phyloP scores from a whole-genome alignment of 2,888 invertebrate genomes.

The Amphipoea oculea region DNA sequence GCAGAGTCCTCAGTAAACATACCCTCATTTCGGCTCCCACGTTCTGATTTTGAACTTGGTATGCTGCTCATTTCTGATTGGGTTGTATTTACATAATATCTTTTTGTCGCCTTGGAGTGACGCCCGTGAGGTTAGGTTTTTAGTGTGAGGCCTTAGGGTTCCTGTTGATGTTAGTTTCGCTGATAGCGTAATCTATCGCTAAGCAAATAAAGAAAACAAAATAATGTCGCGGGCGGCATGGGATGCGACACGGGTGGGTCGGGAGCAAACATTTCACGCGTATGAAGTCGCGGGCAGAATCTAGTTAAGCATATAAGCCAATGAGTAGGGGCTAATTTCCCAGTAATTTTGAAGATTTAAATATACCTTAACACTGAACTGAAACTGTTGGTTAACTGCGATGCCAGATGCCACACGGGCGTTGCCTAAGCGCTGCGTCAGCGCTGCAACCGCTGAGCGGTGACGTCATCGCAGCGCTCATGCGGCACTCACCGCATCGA shows the following conservation, averaged over 20 bases:
- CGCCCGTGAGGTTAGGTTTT: neutral
- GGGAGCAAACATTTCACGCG: neutral
- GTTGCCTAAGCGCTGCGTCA: neutral
- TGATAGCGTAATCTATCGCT: neutral
- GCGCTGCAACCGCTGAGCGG: neutral
- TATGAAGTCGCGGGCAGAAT: neutral
- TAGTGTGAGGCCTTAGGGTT: neutral
- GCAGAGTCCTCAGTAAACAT: slow-evolving; percentile 66
- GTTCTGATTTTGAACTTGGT: slow-evolving; percentile 55
- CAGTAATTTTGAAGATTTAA: neutral
- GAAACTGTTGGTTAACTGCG: neutral
- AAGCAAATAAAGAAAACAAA: neutral
- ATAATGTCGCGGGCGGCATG: neutral
- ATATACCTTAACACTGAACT: neutral
- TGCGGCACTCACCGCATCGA: too few relatives aligned
- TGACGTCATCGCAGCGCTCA: neutral
- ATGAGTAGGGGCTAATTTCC: neutral
- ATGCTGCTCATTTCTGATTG: slow-evolving; percentile 57
- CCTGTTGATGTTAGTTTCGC: neutral
- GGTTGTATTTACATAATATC: slow-evolving; percentile 61
- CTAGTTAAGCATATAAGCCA: too few relatives aligned
- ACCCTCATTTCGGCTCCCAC: slow-evolving; percentile 60
- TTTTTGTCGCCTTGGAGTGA: slow-evolving; percentile 13
- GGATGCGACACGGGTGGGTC: too few relatives aligned
- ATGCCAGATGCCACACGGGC: too few relatives aligned